These are phyloP conservation scores for Machimus rusticus DNA, from an alignment of 2,888 invertebrate species.

Conservation along the genomic window DNA sequence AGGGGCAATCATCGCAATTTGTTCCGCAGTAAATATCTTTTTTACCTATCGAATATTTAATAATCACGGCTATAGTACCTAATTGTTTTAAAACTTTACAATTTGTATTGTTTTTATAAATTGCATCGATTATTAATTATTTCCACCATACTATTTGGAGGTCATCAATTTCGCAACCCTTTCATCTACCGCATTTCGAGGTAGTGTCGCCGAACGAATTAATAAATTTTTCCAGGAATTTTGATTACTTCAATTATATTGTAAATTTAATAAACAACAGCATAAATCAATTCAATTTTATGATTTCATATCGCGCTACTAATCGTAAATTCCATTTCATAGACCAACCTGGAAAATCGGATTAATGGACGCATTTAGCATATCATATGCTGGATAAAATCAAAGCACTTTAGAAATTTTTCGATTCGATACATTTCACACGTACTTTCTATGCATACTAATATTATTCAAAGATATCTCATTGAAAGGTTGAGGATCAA, in stretches of 20 bases:
- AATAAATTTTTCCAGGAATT: not conserved
- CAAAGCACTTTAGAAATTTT: not conserved
- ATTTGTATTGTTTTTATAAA: not conserved
- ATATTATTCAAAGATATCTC: not conserved
- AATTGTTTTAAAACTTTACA: not conserved
- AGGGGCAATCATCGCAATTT: not conserved
- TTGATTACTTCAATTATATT: not conserved
- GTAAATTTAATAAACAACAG: not conserved
- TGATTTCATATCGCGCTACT: not conserved
- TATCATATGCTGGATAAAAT: not conserved
- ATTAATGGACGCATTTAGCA: not conserved
- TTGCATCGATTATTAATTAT: not conserved
- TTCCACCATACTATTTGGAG: not conserved
- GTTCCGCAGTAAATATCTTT: not conserved
- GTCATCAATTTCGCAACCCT: not conserved
- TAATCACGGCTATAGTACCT: not conserved
- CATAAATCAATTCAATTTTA: not conserved
- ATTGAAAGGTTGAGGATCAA: not conserved
- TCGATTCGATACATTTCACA: not conserved
- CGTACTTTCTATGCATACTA: not conserved
- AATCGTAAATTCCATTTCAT: not conserved
- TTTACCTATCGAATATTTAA: not conserved
- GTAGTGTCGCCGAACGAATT: not conserved
- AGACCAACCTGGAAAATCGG: not conserved
- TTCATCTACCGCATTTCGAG: not conserved